Evolutionary conservation across 2,888 invertebrate species (phyloP).

Genomic region (Leucoma salicis): DNA sequence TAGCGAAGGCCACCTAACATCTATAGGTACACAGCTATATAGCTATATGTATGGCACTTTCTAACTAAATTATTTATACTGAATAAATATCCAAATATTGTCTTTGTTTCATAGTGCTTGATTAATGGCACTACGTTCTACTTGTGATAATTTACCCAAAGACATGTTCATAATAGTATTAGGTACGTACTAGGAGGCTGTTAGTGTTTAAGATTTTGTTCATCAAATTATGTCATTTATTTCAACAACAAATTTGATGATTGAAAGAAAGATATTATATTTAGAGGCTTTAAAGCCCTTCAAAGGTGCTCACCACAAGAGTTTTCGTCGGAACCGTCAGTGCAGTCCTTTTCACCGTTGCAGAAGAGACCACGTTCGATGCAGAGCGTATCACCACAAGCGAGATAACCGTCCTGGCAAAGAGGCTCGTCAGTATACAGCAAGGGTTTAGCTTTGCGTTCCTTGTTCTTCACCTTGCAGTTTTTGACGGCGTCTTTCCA

Average conservation of each 20-base stretch:
- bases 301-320: slow-evolving; percentile 88
- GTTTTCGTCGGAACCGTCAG: slow-evolving; percentile 94
- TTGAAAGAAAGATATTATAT: slow-evolving; percentile 4
- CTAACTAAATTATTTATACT: slow-evolving; percentile 20
- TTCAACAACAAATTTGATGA: no score
- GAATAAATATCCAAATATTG: no score
- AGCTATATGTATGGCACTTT: slow-evolving; percentile 16
- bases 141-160: no score
- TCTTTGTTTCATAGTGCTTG: no score
- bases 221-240: no score
- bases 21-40: no score
- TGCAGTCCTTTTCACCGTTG: slow-evolving; percentile 94
- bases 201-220: no score
- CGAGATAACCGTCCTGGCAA: slow-evolving; percentile 92
- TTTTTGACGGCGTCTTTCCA: slow-evolving; percentile 97
- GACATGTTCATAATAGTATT: no score
- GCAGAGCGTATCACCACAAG: slow-evolving; percentile 93
- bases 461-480: slow-evolving; percentile 94
- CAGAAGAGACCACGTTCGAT: slow-evolving; percentile 95
- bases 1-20: slow-evolving; percentile 17
- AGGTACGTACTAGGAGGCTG: no score
- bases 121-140: no score
- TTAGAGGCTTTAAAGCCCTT: no score
- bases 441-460: slow-evolving; percentile 92
- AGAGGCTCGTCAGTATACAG: slow-evolving; percentile 94